A percentile compares a stretch with the other conserved stretches of the same genome.
phyloP scores from a whole-genome alignment of 2,797 vertebrate species.

The Acipenser transmontanus region DNA sequence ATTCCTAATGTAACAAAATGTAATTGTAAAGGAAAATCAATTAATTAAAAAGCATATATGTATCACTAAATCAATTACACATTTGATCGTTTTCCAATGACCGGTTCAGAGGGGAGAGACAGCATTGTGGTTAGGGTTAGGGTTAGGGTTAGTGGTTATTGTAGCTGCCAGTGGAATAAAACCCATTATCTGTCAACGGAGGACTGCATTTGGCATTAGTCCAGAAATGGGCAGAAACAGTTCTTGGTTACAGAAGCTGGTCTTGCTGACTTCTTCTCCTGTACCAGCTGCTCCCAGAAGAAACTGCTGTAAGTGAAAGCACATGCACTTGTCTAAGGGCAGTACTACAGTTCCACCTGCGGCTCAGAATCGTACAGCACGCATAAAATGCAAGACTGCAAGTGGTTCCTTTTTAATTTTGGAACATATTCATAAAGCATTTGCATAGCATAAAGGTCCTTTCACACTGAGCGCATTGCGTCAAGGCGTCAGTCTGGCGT shows the following conservation, averaged over 20 bases:
- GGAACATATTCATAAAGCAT: too few species aligned
- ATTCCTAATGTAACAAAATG: neutral
- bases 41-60: neutral
- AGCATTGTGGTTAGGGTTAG: neutral
- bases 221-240: neutral
- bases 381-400: too few species aligned
- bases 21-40: neutral
- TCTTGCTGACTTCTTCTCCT: neutral
- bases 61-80: neutral
- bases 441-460: too few species aligned
- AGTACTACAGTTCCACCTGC: neutral
- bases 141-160: neutral
- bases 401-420: too few species aligned
- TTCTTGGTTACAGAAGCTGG: neutral
- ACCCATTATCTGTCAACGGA: neutral
- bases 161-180: neutral
- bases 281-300: neutral
- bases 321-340: neutral
- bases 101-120: too few species aligned
- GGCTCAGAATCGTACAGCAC: neutral
- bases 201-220: neutral
- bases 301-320: neutral
- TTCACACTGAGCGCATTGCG: too few species aligned
- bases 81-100: neutral
- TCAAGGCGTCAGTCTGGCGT: too few species aligned